Percentiles rank a stretch among this genome's conserved stretches.
These are phyloP conservation scores for Chymomyza fuscimana DNA, from an alignment of 2,888 invertebrate species.

Conservation along the genomic window DNA sequence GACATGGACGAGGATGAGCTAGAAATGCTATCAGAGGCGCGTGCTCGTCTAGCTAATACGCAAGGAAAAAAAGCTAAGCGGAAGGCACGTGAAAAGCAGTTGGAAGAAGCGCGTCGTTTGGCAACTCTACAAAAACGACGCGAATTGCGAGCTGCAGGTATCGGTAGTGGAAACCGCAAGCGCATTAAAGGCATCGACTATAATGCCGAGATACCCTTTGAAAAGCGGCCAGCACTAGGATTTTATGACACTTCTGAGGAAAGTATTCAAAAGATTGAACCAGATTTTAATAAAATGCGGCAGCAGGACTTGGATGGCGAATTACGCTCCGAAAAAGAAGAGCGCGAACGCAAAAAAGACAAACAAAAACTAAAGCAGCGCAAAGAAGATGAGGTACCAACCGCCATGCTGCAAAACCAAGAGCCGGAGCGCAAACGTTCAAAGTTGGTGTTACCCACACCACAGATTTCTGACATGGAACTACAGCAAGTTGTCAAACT, in stretches of 20 bases:
- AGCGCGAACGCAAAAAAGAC: constrained; percentile 95
- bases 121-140: constrained; percentile 98
- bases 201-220: constrained; percentile 98
- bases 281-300: constrained; percentile 92
- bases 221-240: constrained; percentile 94
- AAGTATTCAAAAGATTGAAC: constrained; percentile 91
- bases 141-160: constrained; percentile 98
- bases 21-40: constrained; percentile 99
- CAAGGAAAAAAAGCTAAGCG: constrained; percentile 96
- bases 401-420: constrained; percentile 91
- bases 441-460: constrained; percentile 96
- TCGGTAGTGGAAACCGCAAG: constrained; percentile 81
- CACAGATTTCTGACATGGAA: constrained; percentile 96
- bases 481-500: constrained; percentile 95
- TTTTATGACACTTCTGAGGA: constrained; percentile 98
- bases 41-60: constrained; percentile 98
- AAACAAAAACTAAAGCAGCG: constrained; percentile 96
- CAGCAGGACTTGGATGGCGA: constrained; percentile 97
- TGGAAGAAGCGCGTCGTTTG: constrained; percentile 97
- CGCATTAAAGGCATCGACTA: constrained; percentile 95
- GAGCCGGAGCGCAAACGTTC: constrained; percentile 96
- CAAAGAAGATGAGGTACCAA: constrained; percentile 97
- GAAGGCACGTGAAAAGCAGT: constrained; percentile 97
- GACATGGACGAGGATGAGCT: constrained; percentile 99
- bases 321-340: constrained; percentile 93